Base-by-base conservation (phyloP, 2,113 vertebrate species). In the Mellivora capensis region DNA sequence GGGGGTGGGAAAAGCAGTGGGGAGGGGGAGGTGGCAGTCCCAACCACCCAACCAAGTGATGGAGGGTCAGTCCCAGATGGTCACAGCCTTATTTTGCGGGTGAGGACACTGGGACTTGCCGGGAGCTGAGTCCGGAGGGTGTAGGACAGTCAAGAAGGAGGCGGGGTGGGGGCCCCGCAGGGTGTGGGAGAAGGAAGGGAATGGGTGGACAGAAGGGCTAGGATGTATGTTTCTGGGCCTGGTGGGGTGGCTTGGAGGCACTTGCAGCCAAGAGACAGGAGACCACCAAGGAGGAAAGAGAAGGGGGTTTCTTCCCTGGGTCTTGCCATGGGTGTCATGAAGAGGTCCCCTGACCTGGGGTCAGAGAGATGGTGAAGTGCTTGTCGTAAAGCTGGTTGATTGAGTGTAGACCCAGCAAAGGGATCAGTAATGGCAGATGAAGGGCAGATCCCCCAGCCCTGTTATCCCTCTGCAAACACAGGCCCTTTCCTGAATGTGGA, bases 381-480 rank as follows among this genome's bases (percentile, higher is more conserved):
- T 18, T 6, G 11, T 25, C 27, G 61, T 21, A 6, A 3, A 6
- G 23, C 23, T 23, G 27, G 6, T 10, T 27, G 54, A 57, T 4
- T 29, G 69, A 42, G 37, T 4, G 42, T 15, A 37, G 69, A 18
- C 23, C 14, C 18, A 74, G 52, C 12, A 17, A 62, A 8, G 23
- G 21, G 27, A 57, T 6, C 13, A 17, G 25, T 7, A 9, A 54
- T 49, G 64, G n/a, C 83, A 95, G 90, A 83, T 61, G 4, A 12
- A 31, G 39, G 29, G 39, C 83, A 74, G 67, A 67, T 72, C 79
- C 18, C 79, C 62, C 82, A 97, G 94, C 88, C 85, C 47, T 25
- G 31, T 69, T 72, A 91, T 67, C 90, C 39, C 71, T 95, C 62
- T 34, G 61, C 93, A 96, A 93, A 96, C 74, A 83, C 54, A 83